Evolutionary conservation across 2,888 invertebrate species (phyloP), one percentile per base, ranked within the genome.

Genomic region (Brenthis hecate): DNA sequence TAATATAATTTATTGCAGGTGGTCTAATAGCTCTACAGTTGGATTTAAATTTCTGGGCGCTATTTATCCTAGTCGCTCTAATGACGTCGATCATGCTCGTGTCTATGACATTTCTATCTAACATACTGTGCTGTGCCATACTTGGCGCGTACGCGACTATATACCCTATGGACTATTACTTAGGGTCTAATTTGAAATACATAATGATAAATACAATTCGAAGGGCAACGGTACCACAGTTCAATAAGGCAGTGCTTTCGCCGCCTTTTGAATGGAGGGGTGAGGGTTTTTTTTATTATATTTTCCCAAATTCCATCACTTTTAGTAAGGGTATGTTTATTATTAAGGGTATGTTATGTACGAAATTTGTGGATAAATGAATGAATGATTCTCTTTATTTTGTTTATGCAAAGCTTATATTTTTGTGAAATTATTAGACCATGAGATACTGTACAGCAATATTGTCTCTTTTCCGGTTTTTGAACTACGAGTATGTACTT

Each of bases 151-250:
- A 94, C 81, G 91, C 94, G 36, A 81, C 94, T 13, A 86, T 95
- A 56, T 85, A 94, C 72, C 92, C 95, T 53, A 80, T 96, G 13
- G 96, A 96, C 85, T 94, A 94, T 78, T 95, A 94, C 77, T 73
- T 94, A 71, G 95, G 95, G 32, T 94, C 95, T 47, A 94, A 94
- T 84, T 84, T 96, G 74, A 95, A 95, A 76, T 96, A 95, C 79
- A 95, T 96, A 50, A 76, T 96, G 2, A 88, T 96, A 23, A 96
- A 96, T 78, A 89, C 94, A 0, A 81, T 95, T n/a, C 87, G 96
- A 72, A 93, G 96, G 72, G 94, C 94, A 0, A 93, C 93, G 0
- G 93, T 95, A 13, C 79, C 88, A 0, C 85, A 91, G n/a, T 96
- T 95, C 76, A 89, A 93, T 60, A 80, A 83, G 19, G 96, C 95